Conservation (phyloP, 2,113 vertebrate species). For the Hippocampus guttulatus region DNA sequence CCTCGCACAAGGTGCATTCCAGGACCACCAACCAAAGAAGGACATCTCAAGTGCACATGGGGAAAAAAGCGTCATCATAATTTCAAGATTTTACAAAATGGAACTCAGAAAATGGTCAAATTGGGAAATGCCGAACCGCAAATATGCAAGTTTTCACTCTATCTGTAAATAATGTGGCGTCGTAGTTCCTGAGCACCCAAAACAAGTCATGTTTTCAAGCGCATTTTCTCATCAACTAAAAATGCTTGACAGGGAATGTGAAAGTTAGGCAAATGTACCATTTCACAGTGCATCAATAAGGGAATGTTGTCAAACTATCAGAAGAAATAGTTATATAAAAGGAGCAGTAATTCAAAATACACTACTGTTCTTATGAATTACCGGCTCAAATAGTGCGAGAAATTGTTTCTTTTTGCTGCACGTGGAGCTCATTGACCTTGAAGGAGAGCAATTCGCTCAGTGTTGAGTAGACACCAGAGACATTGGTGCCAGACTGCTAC, state of each 20-base stretch:
- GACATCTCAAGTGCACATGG: too few species aligned
- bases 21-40: too few species aligned
- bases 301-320: conserved; percentile 26
- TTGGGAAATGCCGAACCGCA: too few species aligned
- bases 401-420: conserved; percentile 55
- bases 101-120: too few species aligned
- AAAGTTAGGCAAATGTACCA: background rate
- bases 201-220: background rate
- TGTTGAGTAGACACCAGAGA: conserved; percentile 56
- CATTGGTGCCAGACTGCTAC: conserved; percentile 24
- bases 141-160: too few species aligned
- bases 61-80: too few species aligned
- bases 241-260: background rate
- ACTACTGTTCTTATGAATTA: conserved; percentile 14
- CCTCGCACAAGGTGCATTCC: too few species aligned
- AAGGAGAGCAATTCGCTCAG: conserved; percentile 63
- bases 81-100: too few species aligned
- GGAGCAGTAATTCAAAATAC: conserved; percentile 53
- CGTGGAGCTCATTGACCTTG: conserved; percentile 69
- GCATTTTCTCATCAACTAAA: background rate
- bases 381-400: conserved; percentile 58
- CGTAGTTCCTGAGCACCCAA: too few species aligned
- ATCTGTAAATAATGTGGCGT: too few species aligned
- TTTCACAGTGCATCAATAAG: conserved; percentile 9
- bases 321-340: conserved; percentile 47